Percentiles rank a stretch among this genome's conserved stretches.
Evolutionary conservation across 2,797 vertebrate genomes (phyloP).

Genomic region (Halcyon chelicuti): DNA sequence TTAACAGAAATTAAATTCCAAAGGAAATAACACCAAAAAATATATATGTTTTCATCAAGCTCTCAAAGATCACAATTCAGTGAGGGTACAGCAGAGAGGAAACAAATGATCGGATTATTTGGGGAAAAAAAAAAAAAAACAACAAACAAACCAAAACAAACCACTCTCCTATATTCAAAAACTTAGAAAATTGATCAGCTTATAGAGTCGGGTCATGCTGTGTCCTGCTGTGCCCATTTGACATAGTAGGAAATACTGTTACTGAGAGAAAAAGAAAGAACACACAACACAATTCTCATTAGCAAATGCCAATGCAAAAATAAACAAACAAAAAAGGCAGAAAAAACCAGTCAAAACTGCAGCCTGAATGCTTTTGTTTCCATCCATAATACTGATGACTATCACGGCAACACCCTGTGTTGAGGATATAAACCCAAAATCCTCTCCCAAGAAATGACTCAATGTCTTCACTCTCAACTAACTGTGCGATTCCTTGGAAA

Average conservation of each 20-base stretch:
- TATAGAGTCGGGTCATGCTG: neutral
- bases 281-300: neutral
- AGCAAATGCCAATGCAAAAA: neutral
- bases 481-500: constrained; percentile 74
- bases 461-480: constrained; percentile 66
- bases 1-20: neutral
- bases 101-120: neutral
- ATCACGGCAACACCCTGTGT: constrained; percentile 72
- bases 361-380: constrained; percentile 68
- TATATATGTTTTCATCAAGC: neutral
- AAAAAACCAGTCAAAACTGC: constrained; percentile 67
- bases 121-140: too few relatives aligned
- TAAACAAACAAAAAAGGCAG: constrained; percentile 33
- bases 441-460: constrained; percentile 77
- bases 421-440: constrained; percentile 74
- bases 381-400: constrained; percentile 70
- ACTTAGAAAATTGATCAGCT: neutral
- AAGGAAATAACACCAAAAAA: neutral
- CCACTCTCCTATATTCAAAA: neutral
- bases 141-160: neutral
- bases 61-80: neutral
- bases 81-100: neutral
- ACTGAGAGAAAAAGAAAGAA: neutral
- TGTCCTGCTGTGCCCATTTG: neutral
- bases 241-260: neutral